Conservation (phyloP, 1,140 invertebrate genomes). For the Drosophila guanche region DNA sequence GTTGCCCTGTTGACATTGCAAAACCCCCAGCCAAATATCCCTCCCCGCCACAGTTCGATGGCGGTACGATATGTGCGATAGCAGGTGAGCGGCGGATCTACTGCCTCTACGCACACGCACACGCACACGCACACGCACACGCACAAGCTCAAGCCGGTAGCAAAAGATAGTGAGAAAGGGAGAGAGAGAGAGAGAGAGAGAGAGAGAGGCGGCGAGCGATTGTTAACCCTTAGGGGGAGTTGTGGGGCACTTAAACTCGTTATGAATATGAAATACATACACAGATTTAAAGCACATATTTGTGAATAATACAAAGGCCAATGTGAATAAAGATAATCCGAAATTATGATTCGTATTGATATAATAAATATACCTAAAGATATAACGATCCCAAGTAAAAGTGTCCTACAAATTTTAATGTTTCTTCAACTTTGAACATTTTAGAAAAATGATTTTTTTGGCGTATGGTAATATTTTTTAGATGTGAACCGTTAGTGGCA, state of each 20-base stretch:
- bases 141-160: too few relatives aligned
- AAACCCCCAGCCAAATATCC: conserved; percentile 59
- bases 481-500: too few relatives aligned
- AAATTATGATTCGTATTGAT: too few relatives aligned
- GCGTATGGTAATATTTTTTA: too few relatives aligned
- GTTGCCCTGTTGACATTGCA: conserved; percentile 71
- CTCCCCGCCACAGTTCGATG: conserved; percentile 24
- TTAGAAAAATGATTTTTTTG: too few relatives aligned
- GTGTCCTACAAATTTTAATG: too few relatives aligned
- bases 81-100: conserved; percentile 5
- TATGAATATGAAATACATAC: not conserved
- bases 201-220: conserved; percentile 9
- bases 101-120: conserved; percentile 11
- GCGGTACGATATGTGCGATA: not conserved
- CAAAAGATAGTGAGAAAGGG: not conserved
- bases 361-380: too few relatives aligned
- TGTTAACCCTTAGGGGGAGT: conserved; percentile 16
- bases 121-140: conserved; percentile 31
- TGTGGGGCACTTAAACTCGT: not conserved
- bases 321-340: too few relatives aligned
- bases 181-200: conserved; percentile 14
- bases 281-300: too few relatives aligned
- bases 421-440: too few relatives aligned
- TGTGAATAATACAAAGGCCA: too few relatives aligned
- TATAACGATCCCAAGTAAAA: too few relatives aligned